Percentiles rank a stretch among this genome's conserved stretches.
These are phyloP conservation scores for Pocillopora meandrina DNA, from an alignment of 92 coral and sea anemone species.

Conservation along the genomic window DNA sequence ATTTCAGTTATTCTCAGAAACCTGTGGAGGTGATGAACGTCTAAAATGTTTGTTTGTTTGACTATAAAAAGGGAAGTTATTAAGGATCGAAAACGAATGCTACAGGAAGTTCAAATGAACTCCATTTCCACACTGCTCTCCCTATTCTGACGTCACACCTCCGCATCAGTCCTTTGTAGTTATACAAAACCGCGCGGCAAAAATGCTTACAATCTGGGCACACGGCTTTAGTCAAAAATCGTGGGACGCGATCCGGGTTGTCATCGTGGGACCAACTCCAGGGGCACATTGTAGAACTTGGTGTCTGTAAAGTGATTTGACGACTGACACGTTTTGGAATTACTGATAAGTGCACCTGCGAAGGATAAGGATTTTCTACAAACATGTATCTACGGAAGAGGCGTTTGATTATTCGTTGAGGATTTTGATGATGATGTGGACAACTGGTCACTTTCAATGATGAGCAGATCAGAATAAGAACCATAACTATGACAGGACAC, in stretches of 20 bases:
- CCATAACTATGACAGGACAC: neutral
- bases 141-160: constrained; percentile 45
- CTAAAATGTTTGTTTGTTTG: no score
- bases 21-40: no score
- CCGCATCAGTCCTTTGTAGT: constrained; percentile 27
- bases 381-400: neutral
- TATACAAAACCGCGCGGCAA: constrained; percentile 33
- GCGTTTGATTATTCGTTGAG: neutral
- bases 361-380: neutral
- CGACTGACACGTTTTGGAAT: constrained; percentile 35
- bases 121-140: constrained; percentile 45
- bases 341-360: neutral
- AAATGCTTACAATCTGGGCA: constrained; percentile 37
- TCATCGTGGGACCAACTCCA: constrained; percentile 45
- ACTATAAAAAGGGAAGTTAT: neutral
- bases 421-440: neutral
- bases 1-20: no score
- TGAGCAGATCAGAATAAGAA: neutral
- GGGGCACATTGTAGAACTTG: constrained; percentile 35
- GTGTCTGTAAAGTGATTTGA: neutral
- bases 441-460: neutral
- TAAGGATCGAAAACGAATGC: constrained; percentile 9
- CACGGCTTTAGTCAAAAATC: constrained; percentile 43
- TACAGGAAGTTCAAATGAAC: constrained; percentile 20
- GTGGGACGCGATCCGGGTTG: constrained; percentile 37